phyloP scores from a whole-genome alignment of 2,888 invertebrate genomes.

The Acanthopleura granulata region DNA sequence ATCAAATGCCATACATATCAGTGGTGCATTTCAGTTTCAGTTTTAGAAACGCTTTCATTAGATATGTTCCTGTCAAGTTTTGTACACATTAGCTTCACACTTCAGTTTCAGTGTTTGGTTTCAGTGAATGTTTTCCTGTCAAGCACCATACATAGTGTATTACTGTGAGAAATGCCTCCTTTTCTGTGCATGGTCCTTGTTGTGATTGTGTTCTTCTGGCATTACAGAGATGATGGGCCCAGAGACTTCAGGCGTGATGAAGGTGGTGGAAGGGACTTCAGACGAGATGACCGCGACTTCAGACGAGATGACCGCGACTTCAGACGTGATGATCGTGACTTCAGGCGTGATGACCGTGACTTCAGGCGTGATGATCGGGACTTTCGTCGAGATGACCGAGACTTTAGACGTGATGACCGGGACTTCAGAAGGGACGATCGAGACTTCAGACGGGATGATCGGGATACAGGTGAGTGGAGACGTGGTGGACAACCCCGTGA shows the following conservation, averaged over 20 bases:
- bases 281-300: neutral
- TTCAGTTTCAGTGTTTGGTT: neutral
- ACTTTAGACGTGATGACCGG: constrained; percentile 4
- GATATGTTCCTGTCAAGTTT: no score
- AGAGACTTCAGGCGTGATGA: neutral
- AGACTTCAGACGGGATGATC: neutral
- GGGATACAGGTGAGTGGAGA: neutral
- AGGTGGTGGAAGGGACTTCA: neutral
- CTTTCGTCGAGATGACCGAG: neutral
- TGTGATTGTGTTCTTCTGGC: no score
- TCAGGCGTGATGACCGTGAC: constrained; percentile 4
- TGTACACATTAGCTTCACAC: no score
- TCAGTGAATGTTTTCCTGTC: neutral
- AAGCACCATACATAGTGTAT: no score
- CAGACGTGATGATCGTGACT: neutral
- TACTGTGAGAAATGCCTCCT: no score
- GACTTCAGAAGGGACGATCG: neutral
- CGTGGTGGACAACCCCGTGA: neutral
- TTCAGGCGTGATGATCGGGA: constrained; percentile 3
- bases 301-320: neutral
- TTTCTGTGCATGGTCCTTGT: no score
- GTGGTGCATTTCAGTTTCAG: no score
- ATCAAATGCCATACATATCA: no score
- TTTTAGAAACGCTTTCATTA: no score
- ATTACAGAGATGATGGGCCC: constrained; percentile 2